phyloP scores from a whole-genome alignment of 2,113 vertebrate species.

The Otis tarda region DNA sequence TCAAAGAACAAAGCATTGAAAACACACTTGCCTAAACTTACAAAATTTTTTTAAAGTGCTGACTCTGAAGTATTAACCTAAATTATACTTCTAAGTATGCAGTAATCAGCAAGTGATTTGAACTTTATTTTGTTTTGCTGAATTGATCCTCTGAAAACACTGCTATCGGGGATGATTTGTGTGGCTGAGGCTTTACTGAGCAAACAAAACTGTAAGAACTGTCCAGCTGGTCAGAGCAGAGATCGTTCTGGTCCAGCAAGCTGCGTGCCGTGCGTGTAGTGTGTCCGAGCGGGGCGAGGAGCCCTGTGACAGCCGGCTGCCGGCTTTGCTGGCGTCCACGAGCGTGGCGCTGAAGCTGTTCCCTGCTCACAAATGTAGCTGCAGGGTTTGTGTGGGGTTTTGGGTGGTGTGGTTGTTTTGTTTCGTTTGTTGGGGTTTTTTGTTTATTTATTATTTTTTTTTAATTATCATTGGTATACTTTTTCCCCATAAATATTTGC shows the following conservation, averaged over 20 bases:
- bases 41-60: neutral
- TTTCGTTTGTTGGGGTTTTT: neutral
- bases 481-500: neutral
- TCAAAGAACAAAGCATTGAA: neutral
- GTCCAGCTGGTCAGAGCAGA: neutral
- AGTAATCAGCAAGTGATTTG: neutral
- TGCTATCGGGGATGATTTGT: neutral
- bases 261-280: neutral
- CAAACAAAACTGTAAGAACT: neutral
- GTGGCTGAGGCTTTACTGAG: neutral
- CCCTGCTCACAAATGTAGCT: neutral
- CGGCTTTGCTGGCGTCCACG: neutral
- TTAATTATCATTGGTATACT: neutral
- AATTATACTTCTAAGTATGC: neutral
- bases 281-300: neutral
- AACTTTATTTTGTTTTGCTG: slow-evolving; percentile 11
- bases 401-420: neutral
- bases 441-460: neutral
- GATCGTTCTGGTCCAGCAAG: neutral
- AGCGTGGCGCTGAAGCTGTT: neutral
- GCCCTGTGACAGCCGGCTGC: neutral
- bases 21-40: neutral
- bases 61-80: slow-evolving; percentile 8
- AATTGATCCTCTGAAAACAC: neutral
- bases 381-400: neutral